Evolutionary conservation across 2,888 invertebrate genomes (phyloP).

Genomic region (Dromius quadrimaculatus): DNA sequence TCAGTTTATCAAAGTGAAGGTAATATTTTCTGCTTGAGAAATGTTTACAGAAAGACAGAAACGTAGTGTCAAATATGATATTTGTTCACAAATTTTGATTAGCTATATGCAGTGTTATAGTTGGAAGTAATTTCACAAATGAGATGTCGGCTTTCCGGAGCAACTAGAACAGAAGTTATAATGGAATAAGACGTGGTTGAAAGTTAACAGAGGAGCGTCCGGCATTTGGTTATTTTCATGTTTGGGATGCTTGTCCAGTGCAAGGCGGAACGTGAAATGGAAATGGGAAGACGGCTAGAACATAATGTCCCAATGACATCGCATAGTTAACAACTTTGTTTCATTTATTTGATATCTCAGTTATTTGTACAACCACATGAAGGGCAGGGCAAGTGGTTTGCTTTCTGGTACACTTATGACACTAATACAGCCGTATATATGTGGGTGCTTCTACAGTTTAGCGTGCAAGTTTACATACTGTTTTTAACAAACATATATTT

Average conservation of each 20-base stretch:
- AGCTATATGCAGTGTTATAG: too few species aligned
- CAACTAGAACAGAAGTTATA: background rate
- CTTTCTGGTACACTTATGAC: slow-evolving; percentile 63
- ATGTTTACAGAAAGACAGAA: background rate
- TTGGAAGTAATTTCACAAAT: too few species aligned
- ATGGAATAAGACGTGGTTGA: background rate
- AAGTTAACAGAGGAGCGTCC: background rate
- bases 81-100: background rate
- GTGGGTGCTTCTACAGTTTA: slow-evolving; percentile 65
- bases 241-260: slow-evolving; percentile 4
- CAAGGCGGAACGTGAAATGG: background rate
- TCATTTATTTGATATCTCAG: slow-evolving; percentile 57
- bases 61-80: background rate
- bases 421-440: slow-evolving; percentile 66
- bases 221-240: background rate
- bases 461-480: slow-evolving; percentile 64
- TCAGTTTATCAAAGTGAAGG: too few species aligned
- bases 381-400: slow-evolving; percentile 63
- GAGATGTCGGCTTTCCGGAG: too few species aligned
- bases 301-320: slow-evolving; percentile 56
- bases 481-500: slow-evolving; percentile 64
- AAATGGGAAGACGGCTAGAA: slow-evolving; percentile 52
- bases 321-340: slow-evolving; percentile 57
- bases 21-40: too few species aligned
- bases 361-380: slow-evolving; percentile 60